Percentiles rank a stretch among this genome's conserved stretches.
Conservation (phyloP, 2,888 invertebrate species). For the Lasioglossum lativentre region DNA sequence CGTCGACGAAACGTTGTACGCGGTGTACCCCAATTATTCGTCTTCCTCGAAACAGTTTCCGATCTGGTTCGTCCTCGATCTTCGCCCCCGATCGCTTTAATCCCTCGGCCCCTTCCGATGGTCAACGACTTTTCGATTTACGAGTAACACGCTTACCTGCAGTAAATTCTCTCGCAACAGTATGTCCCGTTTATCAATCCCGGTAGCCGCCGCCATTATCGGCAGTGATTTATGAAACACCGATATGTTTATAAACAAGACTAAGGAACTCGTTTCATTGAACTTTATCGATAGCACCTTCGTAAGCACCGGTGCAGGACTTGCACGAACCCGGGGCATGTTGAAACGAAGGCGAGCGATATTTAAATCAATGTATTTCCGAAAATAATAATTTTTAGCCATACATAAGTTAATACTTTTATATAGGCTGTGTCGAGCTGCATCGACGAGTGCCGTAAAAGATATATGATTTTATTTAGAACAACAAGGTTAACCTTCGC, state of each 20-base stretch:
- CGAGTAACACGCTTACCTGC: background rate
- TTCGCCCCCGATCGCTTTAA: constrained; percentile 3
- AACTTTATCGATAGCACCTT: background rate
- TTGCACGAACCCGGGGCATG: background rate
- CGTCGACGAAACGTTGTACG: constrained; percentile 53
- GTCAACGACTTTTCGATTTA: constrained; percentile 3
- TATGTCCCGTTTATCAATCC: background rate
- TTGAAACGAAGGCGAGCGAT: too few species aligned
- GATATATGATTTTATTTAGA: too few species aligned
- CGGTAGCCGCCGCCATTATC: background rate
- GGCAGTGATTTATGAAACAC: background rate
- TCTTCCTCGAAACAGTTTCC: constrained; percentile 46
- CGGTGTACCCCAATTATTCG: constrained; percentile 63
- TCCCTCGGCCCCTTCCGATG: background rate
- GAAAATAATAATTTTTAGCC: too few species aligned
- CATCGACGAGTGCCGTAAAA: too few species aligned
- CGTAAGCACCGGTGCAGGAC: background rate
- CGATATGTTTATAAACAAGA: background rate
- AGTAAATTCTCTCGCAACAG: background rate
- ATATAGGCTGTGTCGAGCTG: too few species aligned
- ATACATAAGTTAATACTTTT: too few species aligned
- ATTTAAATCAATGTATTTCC: too few species aligned
- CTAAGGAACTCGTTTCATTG: background rate
- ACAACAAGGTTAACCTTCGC: too few species aligned
- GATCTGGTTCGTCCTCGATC: background rate